Base-by-base conservation (phyloP, 1,140 invertebrate genomes). In the Pseudomyrmex concolor region DNA sequence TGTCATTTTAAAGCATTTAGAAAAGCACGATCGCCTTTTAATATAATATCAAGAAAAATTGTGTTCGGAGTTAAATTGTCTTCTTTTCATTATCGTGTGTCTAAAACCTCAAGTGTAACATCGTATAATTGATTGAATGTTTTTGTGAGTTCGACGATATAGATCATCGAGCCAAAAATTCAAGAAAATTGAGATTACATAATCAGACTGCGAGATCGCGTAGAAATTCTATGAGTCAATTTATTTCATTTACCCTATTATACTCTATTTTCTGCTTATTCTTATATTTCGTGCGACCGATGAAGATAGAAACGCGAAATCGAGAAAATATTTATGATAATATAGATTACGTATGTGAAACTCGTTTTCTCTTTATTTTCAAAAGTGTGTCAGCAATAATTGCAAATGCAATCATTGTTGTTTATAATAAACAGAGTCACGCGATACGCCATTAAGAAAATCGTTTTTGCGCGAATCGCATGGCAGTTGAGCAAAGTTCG, bases 101-200 rank as follows among this genome's bases (percentile, higher is more conserved):
- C 5, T 34, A 7, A 34, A 34, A 34, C 5, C 5, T 34, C 34
- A 34, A 7, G 0, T 34, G 5, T 34, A 34, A 34, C 34, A 34
- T 34, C 34, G 34, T 34, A 80, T 80, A 71, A 80, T 71, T 80
- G 71, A 70, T 68, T 19, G 17, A 22, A 15, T 48, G 15, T 9
- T 71, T 7, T 5, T 34, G 25, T 25, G 25, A 25, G 25, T 12
- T 5, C 43, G 43, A 34, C n/a, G 12, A 80, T 71, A 57, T 9
- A 10, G 8, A 1, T 15, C 10, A 59, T 80, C 64, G 66, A 80
- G 59, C 17, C 43, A 71, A 19, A 48, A 7, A 34, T 57, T 68
- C 22, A 71, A 15, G 59, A 80, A 80, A 80, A 62, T 80, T 59
- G 19, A 71, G 76, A 55, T 80, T 66, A 17, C 76, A 2, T 59